phyloP scores from a whole-genome alignment of 2,888 invertebrate species.

The Phalangium opilio region DNA sequence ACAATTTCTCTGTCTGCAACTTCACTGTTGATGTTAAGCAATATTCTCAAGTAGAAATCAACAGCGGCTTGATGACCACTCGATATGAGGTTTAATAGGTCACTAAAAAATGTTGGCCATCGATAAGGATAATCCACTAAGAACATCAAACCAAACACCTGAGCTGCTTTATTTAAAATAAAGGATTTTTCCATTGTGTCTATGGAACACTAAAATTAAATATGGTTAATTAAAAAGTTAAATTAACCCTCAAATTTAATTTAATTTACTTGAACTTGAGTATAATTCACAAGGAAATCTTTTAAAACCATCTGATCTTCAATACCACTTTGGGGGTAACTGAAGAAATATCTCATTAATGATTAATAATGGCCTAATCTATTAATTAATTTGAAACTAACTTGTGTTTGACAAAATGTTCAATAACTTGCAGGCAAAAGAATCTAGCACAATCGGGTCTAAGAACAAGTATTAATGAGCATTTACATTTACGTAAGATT shows the following conservation, averaged over 20 bases:
- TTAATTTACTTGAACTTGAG: too few relatives aligned
- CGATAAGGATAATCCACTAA: slow-evolving; percentile 38
- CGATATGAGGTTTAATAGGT: slow-evolving; percentile 28
- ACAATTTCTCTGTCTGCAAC: slow-evolving; percentile 37
- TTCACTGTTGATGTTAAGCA: slow-evolving; percentile 39
- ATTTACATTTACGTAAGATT: too few relatives aligned
- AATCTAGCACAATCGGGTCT: slow-evolving; percentile 31
- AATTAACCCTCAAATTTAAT: too few relatives aligned
- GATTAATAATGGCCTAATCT: too few relatives aligned
- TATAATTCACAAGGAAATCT: too few relatives aligned
- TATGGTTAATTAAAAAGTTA: too few relatives aligned
- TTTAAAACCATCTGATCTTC: too few relatives aligned
- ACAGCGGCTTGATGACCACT: slow-evolving; percentile 25
- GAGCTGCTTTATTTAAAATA: slow-evolving; percentile 40
- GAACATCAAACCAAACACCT: slow-evolving; percentile 39
- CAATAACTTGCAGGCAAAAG: slow-evolving; percentile 38
- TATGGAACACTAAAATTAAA: too few relatives aligned
- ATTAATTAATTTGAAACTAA: slow-evolving; percentile 20
- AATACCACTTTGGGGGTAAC: too few relatives aligned
- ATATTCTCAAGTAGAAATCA: slow-evolving; percentile 37
- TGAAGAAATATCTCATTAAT: too few relatives aligned
- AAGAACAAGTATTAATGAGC: too few relatives aligned
- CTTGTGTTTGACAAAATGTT: slow-evolving; percentile 34
- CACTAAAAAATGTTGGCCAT: slow-evolving; percentile 40
- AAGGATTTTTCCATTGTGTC: slow-evolving; percentile 28